Evolutionary conservation across 2,113 vertebrate species (phyloP).

Genomic region (Cheilinus undulatus): DNA sequence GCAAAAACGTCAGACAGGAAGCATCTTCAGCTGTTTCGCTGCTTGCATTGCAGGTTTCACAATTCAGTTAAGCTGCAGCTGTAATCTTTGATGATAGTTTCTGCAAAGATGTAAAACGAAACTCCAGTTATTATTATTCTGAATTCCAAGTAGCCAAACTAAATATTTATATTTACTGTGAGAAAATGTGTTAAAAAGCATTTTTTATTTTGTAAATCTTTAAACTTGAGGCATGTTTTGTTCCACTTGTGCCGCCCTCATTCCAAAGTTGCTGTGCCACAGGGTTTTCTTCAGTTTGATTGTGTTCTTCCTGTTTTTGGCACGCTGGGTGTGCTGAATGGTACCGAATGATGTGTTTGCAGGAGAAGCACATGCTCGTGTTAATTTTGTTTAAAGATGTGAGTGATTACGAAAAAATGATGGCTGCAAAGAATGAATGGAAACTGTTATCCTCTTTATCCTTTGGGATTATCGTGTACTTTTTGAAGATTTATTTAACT

Average conservation of each 20-base stretch:
- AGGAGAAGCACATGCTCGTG: slow-evolving; percentile 41
- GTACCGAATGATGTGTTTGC: slow-evolving; percentile 23
- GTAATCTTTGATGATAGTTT: not conserved
- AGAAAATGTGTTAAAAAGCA: not conserved
- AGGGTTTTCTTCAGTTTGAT: slow-evolving; percentile 35
- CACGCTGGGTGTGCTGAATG: slow-evolving; percentile 64
- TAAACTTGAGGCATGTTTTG: slow-evolving; percentile 7
- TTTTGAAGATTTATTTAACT: slow-evolving; percentile 16
- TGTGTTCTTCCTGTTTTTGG: slow-evolving; percentile 31
- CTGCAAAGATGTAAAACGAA: not conserved
- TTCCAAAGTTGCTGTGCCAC: slow-evolving; percentile 55
- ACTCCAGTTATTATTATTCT: not conserved
- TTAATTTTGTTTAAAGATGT: slow-evolving; percentile 28
- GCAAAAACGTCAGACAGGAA: not conserved
- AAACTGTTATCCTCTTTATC: slow-evolving; percentile 26
- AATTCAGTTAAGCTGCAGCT: not conserved
- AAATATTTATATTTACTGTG: slow-evolving; percentile 8
- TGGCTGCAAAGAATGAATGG: slow-evolving; percentile 54
- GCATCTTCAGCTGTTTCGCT: no score
- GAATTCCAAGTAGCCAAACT: slow-evolving; percentile 8
- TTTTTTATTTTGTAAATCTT: no score
- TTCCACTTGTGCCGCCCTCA: slow-evolving; percentile 40
- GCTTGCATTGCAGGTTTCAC: not conserved
- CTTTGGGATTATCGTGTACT: slow-evolving; percentile 17
- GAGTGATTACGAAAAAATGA: slow-evolving; percentile 41